Evolutionary conservation across 2,888 invertebrate genomes (phyloP), one percentile per base, ranked within the genome.

Genomic region (Periphyllus acericola): DNA sequence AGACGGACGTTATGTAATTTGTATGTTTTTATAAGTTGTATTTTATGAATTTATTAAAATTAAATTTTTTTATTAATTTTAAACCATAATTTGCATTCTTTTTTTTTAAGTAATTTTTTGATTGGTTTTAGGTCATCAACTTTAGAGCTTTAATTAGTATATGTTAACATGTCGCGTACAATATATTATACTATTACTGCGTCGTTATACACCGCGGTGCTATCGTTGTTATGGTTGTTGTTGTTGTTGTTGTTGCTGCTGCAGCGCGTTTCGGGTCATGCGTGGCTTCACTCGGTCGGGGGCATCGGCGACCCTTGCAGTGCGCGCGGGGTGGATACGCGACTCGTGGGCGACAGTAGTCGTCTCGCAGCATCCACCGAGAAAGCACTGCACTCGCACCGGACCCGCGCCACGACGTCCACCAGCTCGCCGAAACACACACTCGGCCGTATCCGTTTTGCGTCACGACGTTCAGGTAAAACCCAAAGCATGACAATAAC

Each of bases 331-430:
- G 29, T 9, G 66, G n/a, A 66, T n/a, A 52, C 34, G 68, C 52
- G 60, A 80, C 72, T 80, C 55, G 71, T 34, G 86, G 80, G 21
- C 55, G 40, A 29, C 83, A 86, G 86, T 75, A 86, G 86, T 80
- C 72, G 80, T 72, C 66, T 80, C 79, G 71, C 86, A 86, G 80
- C 86, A 86, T 80, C 80, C 80, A 40, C 72, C 36, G n/a, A 40
- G 40, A 72, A 80, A 55, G 86, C 71, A 46, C 46, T 8, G n/a
- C n/a, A 40, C 8, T 40, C 8, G 32, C 83, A 34, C 36, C 83
- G 29, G 76, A 76, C 17, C 76, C 40, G 83, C 83, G 40, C 14
- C 55, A 19, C 60, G 74, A 60, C 34, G 83, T 36, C 25, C 60
- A 36, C 32, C 36, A 36, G 60, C 60, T 9, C 29, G 68, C 83